Evolutionary conservation across 2,888 invertebrate species (phyloP).

Genomic region (Chalcis sispes): DNA sequence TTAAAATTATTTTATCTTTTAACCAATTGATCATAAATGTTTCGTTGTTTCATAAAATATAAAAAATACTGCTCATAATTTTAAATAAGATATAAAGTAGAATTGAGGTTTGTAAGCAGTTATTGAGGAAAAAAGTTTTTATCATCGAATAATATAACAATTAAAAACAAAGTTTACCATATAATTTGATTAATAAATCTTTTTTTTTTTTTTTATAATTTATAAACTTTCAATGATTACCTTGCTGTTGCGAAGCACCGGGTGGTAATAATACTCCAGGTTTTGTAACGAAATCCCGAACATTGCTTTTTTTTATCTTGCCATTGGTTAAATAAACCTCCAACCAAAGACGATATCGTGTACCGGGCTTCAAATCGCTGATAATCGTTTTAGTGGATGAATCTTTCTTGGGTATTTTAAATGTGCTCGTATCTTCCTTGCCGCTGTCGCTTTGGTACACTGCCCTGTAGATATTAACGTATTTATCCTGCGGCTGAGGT

Average conservation of each 20-base stretch:
- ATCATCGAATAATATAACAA: no score
- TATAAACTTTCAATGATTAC: conserved; percentile 47
- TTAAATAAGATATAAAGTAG: no score
- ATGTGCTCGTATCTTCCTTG: conserved; percentile 84
- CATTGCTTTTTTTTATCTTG: conserved; percentile 92
- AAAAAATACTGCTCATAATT: no score
- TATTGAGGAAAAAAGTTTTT: no score
- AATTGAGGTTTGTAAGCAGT: no score
- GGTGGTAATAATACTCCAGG: conserved; percentile 79
- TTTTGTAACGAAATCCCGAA: conserved; percentile 91
- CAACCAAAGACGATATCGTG: conserved; percentile 91
- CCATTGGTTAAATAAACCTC: conserved; percentile 94
- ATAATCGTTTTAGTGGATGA: conserved; percentile 83
- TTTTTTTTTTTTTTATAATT: no score
- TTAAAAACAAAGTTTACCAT: no score
- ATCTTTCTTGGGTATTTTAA: conserved; percentile 86
- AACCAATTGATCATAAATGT: no score
- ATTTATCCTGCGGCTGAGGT: conserved; percentile 92
- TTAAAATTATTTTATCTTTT: no score
- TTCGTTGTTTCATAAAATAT: no score
- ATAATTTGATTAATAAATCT: no score
- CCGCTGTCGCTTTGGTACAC: conserved; percentile 87
- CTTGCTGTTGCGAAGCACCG: conserved; percentile 73
- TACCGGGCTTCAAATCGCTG: conserved; percentile 85
- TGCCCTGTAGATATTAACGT: conserved; percentile 91